phyloP scores from a whole-genome alignment of 2,888 invertebrate species.

The Parascotia fuliginaria region DNA sequence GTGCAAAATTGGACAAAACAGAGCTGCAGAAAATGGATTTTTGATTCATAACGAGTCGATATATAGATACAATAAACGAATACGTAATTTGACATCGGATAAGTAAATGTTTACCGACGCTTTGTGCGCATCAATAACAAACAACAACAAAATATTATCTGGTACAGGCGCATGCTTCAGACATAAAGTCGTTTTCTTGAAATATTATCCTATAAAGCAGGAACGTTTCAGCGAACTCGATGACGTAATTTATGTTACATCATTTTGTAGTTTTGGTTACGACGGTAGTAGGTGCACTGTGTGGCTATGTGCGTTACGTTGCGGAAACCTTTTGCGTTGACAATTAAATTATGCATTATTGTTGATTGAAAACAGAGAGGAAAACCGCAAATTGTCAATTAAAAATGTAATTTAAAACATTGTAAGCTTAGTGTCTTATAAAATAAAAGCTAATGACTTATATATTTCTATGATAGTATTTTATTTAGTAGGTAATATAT shows the following conservation, averaged over 20 bases:
- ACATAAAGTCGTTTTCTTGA: background rate
- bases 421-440: too few species aligned
- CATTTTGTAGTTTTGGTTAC: background rate
- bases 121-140: slow-evolving; percentile 1
- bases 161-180: background rate
- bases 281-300: background rate
- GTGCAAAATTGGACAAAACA: slow-evolving; percentile 24
- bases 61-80: slow-evolving; percentile 28
- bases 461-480: too few species aligned
- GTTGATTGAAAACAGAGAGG: too few species aligned
- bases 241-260: background rate
- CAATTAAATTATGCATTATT: background rate
- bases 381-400: too few species aligned
- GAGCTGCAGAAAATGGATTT: slow-evolving; percentile 42
- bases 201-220: background rate
- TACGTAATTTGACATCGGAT: slow-evolving; percentile 34
- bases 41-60: slow-evolving; percentile 42
- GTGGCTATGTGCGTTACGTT: background rate
- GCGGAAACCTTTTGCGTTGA: background rate
- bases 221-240: background rate
- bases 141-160: background rate
- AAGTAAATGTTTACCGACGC: slow-evolving; percentile 14
- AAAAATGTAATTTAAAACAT: too few species aligned
- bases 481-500: too few species aligned
- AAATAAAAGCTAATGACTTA: too few species aligned